Conservation (phyloP, 2,113 vertebrate species). For the Charadrius vociferus region DNA sequence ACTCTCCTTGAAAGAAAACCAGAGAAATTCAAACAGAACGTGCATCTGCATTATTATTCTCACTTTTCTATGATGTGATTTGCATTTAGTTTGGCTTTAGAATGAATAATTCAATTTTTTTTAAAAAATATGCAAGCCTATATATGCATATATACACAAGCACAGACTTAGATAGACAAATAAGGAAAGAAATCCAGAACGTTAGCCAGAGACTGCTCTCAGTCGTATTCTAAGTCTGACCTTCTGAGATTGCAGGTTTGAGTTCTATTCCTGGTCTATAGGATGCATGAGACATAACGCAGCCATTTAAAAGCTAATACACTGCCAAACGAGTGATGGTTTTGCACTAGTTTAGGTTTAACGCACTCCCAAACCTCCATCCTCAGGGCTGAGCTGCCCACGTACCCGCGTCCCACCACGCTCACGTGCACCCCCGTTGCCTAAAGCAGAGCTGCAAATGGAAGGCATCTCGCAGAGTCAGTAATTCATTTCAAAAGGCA, state of each 20-base stretch:
- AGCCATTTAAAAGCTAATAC: neutral
- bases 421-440: rapidly evolving
- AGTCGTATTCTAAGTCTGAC: neutral
- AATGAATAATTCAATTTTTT: neutral
- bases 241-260: neutral
- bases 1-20: neutral
- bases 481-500: neutral
- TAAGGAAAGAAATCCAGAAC: neutral
- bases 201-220: neutral
- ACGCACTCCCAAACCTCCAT: neutral
- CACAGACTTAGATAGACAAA: neutral
- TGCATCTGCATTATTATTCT: neutral
- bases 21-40: neutral
- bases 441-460: neutral
- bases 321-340: neutral
- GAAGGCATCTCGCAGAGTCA: neutral
- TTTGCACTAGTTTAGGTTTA: neutral
- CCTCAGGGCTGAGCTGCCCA: neutral
- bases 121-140: neutral
- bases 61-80: neutral
- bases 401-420: rapidly evolving
- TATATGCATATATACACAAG: no score
- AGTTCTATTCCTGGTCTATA: neutral
- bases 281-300: neutral
- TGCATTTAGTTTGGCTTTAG: neutral